Evolutionary conservation across 2,888 invertebrate genomes (phyloP), one percentile per base, ranked within the genome.

Genomic region (Tiliacea aurago): DNA sequence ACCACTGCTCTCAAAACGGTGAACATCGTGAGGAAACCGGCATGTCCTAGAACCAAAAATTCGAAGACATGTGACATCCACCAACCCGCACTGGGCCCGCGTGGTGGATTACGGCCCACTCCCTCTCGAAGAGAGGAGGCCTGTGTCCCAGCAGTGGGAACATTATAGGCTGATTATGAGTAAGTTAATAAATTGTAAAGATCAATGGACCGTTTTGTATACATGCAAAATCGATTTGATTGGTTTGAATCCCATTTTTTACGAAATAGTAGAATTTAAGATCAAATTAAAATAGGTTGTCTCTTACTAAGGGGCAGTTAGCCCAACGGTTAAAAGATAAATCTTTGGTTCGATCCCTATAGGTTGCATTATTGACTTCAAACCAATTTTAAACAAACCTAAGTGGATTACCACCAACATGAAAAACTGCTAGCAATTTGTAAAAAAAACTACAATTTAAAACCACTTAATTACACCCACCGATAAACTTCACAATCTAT

Each of bases 401-500:
- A 3, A n/a, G 15, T 55, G 0, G 0, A 43, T 6, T 18, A 43
- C 0, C 9, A 33, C 20, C 13, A 53, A 13, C 43, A 1, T 4
- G 15, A 1, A n/a, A 53, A 53, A 43, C 2, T 20, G 7, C 23
- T 18, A 23, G 0, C 4, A 23, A 13, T n/a, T 33, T 18, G 2
- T 11, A 41, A 20, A 47, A n/a, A 70, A 59, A 70, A 53, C 41
- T 15, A 53, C 33, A 5, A 20, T 4, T 13, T 23, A 4, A n/a
- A 23, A 64, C 45, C n/a, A 45, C 37, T 65, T 5, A 20, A 59
- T 74, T 41, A 6, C 28, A 28, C 3, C n/a, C 13, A 58, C 45
- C 23, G 47, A 15, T n/a, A 53, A 67, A 55, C n/a, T 47, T 18
- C 13, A 59, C 43, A 45, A 80, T 69, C 62, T 49, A 47, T 59